A percentile compares a stretch with the other conserved stretches of the same genome.
phyloP scores from a whole-genome alignment of 2,113 vertebrate genomes.

The Eublepharis macularius region DNA sequence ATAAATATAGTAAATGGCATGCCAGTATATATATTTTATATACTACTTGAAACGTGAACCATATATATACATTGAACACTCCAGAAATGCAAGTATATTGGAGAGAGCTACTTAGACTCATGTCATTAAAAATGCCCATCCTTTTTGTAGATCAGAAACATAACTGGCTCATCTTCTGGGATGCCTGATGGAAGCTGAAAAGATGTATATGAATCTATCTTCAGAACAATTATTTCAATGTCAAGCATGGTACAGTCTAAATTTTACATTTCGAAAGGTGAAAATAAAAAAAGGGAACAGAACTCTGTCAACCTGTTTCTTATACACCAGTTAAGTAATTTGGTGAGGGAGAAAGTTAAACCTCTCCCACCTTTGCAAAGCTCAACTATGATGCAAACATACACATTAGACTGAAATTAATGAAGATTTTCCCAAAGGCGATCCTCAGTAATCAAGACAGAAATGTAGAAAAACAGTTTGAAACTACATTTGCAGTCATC shows the following conservation, averaged over 20 bases:
- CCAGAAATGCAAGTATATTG: neutral
- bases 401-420: neutral
- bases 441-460: neutral
- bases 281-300: neutral
- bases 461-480: neutral
- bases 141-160: neutral
- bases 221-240: neutral
- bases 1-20: neutral
- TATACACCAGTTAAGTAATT: neutral
- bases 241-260: neutral
- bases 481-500: neutral
- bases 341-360: neutral
- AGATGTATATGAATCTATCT: neutral
- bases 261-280: neutral
- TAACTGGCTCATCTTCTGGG: neutral
- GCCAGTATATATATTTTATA: neutral
- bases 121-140: neutral
- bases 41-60: neutral
- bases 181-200: neutral
- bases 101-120: neutral
- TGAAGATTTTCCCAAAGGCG: neutral
- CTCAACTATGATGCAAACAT: neutral
- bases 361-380: neutral
- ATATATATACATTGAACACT: neutral
- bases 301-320: neutral